Evolutionary conservation across 2,888 invertebrate species (phyloP), one percentile per base, ranked within the genome.

Genomic region (Lucinisca nassula): DNA sequence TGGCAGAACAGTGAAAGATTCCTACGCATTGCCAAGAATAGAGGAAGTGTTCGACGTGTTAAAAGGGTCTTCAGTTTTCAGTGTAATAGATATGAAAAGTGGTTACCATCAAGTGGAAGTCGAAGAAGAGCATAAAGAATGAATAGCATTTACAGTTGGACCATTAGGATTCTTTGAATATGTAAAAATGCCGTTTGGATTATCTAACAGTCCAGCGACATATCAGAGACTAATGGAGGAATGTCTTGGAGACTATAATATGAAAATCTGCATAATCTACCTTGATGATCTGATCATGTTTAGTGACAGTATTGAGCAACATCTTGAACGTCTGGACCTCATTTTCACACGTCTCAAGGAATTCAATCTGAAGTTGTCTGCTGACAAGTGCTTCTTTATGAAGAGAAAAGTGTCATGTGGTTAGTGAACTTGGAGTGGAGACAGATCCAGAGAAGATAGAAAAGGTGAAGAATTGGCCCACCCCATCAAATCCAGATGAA

Each of bases 241-340:
- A n/a, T 37, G 45, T 3, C 24, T 90, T 6, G 82, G 84, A 24
- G 90, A 87, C 35, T 32, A 81, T 10, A 67, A 88, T 32, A 77
- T 80, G 75, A 70, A 81, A 32, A 78, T 82, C n/a, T 85, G 87
- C 61, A 32, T 89, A 0, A 81, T 90, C 6, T 92, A 90, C 38
- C 1, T 92, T 8, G 92, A 91, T 79, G 92, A 92, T 67, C 24
- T 92, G 12, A 92, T 90, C 17, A 85, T 91, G 21, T 88, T 84
- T 35, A 79, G 84, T 1, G 49, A 49, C 2, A 37, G 78, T 12
- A 86, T 84, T 74, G 80, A 89, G 51, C 79, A 92, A 75, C 86
- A 88, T 74, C 40, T 90, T 0, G 81, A 81, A 61, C 81, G 85
- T 1, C 38, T 91, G 51, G 74, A 82, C 35, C 30, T 35, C 4